phyloP scores from a whole-genome alignment of 2,113 vertebrate genomes.

The Colaptes auratus region DNA sequence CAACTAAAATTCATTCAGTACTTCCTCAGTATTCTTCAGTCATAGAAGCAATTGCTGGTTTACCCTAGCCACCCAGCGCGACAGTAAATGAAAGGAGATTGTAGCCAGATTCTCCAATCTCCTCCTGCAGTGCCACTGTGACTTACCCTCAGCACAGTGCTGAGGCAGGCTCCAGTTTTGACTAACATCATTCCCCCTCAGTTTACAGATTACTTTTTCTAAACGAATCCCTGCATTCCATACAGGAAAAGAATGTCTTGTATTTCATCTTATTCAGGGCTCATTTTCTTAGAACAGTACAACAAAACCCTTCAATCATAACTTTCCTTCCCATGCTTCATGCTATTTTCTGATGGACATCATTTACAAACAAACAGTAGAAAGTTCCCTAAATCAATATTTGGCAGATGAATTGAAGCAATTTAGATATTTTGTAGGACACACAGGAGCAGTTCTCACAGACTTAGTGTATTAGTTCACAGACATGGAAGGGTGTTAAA shows the following conservation, averaged over 20 bases:
- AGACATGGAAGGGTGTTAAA: background rate
- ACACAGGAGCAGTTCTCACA: background rate
- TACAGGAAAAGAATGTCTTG: background rate
- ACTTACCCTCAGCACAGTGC: background rate
- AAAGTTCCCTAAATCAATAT: background rate
- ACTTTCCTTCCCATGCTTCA: background rate
- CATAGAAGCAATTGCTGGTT: constrained; percentile 8
- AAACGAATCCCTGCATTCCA: background rate
- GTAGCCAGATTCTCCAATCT: background rate
- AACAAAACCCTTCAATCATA: background rate
- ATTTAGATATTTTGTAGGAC: background rate
- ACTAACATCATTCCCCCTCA: background rate
- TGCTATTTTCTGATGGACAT: background rate
- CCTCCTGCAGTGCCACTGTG: accelerated
- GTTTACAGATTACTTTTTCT: background rate
- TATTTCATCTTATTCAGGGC: background rate
- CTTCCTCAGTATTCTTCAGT: constrained; percentile 1
- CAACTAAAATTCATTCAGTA: constrained; percentile 13
- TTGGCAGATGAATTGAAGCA: background rate
- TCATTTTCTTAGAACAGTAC: background rate
- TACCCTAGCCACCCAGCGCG: background rate
- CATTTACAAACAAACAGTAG: background rate
- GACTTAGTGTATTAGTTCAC: background rate
- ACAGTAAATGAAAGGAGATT: background rate
- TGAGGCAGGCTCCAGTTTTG: background rate